Percentiles rank a stretch among this genome's conserved stretches.
Evolutionary conservation across 2,113 vertebrate genomes (phyloP).

Genomic region (Platichthys flesus): DNA sequence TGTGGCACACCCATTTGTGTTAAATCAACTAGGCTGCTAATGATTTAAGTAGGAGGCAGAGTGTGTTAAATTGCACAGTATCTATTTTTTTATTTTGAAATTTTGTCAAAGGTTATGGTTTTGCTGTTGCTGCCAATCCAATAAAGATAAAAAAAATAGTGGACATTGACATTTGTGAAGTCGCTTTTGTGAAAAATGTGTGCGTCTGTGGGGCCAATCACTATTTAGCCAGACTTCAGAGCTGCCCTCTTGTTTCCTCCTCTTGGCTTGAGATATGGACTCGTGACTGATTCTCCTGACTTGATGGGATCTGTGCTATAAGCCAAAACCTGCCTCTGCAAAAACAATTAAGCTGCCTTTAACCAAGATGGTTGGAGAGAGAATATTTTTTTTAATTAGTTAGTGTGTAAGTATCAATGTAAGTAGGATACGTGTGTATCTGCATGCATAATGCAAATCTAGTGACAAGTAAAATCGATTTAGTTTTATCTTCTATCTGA

Average conservation of each 20-base stretch:
- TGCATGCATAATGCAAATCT: background rate
- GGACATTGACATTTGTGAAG: constrained; percentile 43
- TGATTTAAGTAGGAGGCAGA: constrained; percentile 70
- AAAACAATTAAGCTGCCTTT: background rate
- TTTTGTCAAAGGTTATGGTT: constrained; percentile 79
- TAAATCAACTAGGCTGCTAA: constrained; percentile 73
- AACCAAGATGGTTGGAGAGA: background rate
- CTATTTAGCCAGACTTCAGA: constrained; percentile 5
- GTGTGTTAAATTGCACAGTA: constrained; percentile 71
- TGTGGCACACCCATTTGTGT: constrained; percentile 60
- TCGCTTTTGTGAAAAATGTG: constrained; percentile 28
- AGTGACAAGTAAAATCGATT: background rate
- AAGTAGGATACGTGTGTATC: background rate
- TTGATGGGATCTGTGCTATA: too few relatives aligned
- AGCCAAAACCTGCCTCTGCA: too few relatives aligned
- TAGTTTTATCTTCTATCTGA: background rate
- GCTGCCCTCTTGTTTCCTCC: background rate
- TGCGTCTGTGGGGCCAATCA: background rate
- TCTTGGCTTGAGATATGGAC: background rate
- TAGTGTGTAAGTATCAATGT: background rate
- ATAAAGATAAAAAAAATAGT: constrained; percentile 80
- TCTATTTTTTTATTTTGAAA: constrained; percentile 83
- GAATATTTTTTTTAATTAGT: constrained; percentile 6
- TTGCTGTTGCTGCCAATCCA: constrained; percentile 82
- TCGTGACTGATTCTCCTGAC: background rate